phyloP scores from a whole-genome alignment of 92 coral and sea anemone genomes.

The Phenganax marumi region DNA sequence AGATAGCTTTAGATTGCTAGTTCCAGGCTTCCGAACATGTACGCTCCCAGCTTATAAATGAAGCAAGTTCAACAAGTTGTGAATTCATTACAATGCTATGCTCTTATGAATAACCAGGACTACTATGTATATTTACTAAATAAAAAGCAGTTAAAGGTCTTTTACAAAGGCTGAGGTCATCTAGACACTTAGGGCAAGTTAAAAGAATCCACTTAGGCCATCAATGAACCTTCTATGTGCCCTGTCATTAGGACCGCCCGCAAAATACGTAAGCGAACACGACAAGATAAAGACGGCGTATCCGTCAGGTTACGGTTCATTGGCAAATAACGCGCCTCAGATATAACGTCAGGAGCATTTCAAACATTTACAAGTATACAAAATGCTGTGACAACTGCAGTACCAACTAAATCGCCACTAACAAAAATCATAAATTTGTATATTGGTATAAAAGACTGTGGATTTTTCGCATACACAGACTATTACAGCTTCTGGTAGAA shows the following conservation, averaged over 20 bases:
- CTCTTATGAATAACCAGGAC: too few species aligned
- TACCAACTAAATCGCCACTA: neutral
- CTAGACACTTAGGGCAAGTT: too few species aligned
- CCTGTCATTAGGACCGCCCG: conserved; percentile 4
- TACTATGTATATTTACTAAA: too few species aligned
- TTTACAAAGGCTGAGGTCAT: neutral
- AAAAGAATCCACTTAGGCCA: neutral
- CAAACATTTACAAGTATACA: neutral
- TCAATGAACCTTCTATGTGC: conserved; percentile 1
- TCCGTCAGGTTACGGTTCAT: conserved; percentile 7
- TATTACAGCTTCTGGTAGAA: neutral
- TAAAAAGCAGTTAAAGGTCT: neutral
- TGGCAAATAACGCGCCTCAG: neutral
- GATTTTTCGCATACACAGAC: too few species aligned
- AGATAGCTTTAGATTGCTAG: too few species aligned
- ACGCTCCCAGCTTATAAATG: too few species aligned
- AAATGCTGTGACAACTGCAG: neutral
- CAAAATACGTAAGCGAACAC: neutral
- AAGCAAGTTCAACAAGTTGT: too few species aligned
- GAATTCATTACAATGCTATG: too few species aligned
- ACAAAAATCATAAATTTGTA: neutral
- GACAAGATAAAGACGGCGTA: neutral
- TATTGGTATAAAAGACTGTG: too few species aligned
- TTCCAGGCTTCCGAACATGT: too few species aligned
- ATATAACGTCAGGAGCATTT: neutral